Base-by-base conservation (phyloP, 2,888 invertebrate species). In the Nebria salina region DNA sequence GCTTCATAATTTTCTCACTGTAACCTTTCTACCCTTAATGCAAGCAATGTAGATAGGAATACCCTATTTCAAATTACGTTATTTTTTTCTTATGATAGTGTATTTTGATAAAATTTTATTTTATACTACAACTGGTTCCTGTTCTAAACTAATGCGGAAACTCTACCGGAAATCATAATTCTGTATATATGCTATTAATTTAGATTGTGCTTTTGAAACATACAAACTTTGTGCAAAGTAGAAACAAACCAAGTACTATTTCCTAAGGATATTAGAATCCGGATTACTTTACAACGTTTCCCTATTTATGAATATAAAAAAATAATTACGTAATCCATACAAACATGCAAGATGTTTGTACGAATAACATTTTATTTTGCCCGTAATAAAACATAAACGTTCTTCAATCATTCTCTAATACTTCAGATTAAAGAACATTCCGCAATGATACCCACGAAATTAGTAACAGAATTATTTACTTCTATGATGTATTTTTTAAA, bases 1-100 rank as follows among this genome's bases (percentile, higher is more conserved):
- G 88, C 88, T 88, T 89, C 89, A 89, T 89, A 88, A 89, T 89
- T 89, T 88, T 87, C 88, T 86, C 86, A 81, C 85, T 70, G 87
- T 87, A 88, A 88, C 88, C 88, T 87, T 88, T 88, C 87, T 87
- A 87, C 87, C 87, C 88, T 88, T 88, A 88, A 88, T 88, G 88
- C 85, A 88, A 88, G 88, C 85, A 84, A 85, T 85, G 86, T 43
- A 73, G 13, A 86, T 85, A 84, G 86, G 84, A 81, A 84, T 83
- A 85, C 84, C 85, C 84, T 84, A 83, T 84, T 85, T 82, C 83
- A 84, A 86, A 86, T 85, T 86, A 85, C 86, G 85, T 86, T 86
- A 86, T 87, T 26, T 34, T 70, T 34, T 11, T 20, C 6, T 34
- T 11, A 11, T 25, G 20, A 34, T 70, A 70, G 4, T 70, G 25